A percentile compares a stretch with the other conserved stretches of the same genome.
These are phyloP conservation scores for Bombus fervidus DNA, from an alignment of 1,140 invertebrate species.

Conservation along the genomic window DNA sequence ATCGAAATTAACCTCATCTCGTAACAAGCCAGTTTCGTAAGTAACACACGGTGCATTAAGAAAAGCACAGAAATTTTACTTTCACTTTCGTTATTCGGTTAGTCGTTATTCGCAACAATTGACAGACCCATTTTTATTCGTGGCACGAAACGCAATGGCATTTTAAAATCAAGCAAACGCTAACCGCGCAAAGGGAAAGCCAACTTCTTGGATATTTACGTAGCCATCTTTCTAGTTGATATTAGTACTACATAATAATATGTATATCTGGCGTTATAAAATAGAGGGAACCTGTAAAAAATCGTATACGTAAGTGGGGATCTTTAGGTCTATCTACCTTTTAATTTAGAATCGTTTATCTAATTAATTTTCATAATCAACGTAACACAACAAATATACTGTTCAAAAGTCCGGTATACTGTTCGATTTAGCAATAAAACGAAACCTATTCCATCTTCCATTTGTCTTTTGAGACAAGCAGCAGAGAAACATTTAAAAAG, in stretches of 20 bases:
- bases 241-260: too few relatives aligned
- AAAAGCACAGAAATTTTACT: slow-evolving; percentile 52
- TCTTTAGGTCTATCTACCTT: too few relatives aligned
- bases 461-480: too few relatives aligned
- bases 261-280: too few relatives aligned
- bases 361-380: too few relatives aligned
- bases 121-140: slow-evolving; percentile 52
- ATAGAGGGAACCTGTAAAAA: too few relatives aligned
- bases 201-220: slow-evolving; percentile 15
- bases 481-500: too few relatives aligned
- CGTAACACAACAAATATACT: not conserved
- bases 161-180: slow-evolving; percentile 35
- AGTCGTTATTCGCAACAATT: slow-evolving; percentile 43
- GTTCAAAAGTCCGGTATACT: too few relatives aligned
- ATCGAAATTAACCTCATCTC: not conserved
- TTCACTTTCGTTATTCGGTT: slow-evolving; percentile 48
- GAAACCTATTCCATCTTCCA: too few relatives aligned
- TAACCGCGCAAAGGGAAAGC: slow-evolving; percentile 35
- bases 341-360: too few relatives aligned
- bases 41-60: not conserved
- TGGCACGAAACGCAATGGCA: slow-evolving; percentile 46
- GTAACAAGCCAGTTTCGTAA: not conserved
- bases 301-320: too few relatives aligned
- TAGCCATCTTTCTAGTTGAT: not conserved
- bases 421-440: too few relatives aligned